Percentiles rank a stretch among this genome's conserved stretches.
These are phyloP conservation scores for Quadroppia sp. DNA, from an alignment of 2,888 invertebrate species.

Conservation along the genomic window DNA sequence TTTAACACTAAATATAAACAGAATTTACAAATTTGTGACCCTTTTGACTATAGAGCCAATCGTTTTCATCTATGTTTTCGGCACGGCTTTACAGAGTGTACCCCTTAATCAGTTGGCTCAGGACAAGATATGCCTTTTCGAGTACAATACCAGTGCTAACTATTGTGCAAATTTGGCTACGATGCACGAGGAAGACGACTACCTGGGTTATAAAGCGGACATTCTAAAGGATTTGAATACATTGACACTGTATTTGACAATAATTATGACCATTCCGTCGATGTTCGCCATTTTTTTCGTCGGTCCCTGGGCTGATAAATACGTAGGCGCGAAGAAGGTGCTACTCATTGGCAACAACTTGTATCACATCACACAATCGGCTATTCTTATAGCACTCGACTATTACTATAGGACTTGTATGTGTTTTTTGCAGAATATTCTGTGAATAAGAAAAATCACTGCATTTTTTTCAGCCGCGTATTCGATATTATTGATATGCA, in stretches of 20 bases:
- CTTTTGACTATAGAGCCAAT: too few relatives aligned
- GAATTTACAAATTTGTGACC: too few relatives aligned
- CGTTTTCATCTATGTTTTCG: too few relatives aligned
- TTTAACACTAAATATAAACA: too few relatives aligned
- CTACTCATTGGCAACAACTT: neutral
- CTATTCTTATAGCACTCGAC: too few relatives aligned
- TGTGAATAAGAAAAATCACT: too few relatives aligned
- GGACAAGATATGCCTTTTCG: slow-evolving; percentile 22
- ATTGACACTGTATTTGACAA: neutral
- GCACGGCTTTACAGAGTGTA: too few relatives aligned
- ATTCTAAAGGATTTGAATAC: slow-evolving; percentile 1
- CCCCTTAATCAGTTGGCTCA: slow-evolving; percentile 23
- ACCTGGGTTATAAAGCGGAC: neutral
- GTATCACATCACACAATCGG: too few relatives aligned
- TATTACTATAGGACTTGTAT: too few relatives aligned
- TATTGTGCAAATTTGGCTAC: slow-evolving; percentile 21
- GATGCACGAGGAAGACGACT: slow-evolving; percentile 12
- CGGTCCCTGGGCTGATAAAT: neutral
- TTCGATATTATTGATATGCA: neutral
- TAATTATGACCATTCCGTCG: neutral
- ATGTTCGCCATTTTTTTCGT: neutral
- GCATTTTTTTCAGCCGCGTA: neutral
- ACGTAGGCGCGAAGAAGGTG: neutral
- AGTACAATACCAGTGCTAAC: neutral
- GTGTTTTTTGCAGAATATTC: too few relatives aligned